Base-by-base conservation (phyloP, 2,888 invertebrate genomes). In the Abrostola triplasia region DNA sequence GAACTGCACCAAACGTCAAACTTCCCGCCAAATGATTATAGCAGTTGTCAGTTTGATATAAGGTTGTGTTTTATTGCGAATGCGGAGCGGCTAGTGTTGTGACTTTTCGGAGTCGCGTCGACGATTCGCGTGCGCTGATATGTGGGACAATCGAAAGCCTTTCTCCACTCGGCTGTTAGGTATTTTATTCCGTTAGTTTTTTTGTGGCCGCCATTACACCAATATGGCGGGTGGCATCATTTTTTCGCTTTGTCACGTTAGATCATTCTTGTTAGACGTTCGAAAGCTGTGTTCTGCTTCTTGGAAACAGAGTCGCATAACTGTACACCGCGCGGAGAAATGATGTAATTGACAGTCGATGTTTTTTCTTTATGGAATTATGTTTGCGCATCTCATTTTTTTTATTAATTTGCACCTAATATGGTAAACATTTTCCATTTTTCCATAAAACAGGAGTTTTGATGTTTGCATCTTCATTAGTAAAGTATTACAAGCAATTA, bases 111-210 rank as follows among this genome's bases (percentile, higher is more conserved):
- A 83, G 89, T 88, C 86, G 89, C 85, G 84, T 58, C 68, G 78
- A 70, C 84, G 86, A 88, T 90, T 92, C 91, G 94, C 93, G 91
- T 93, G 93, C 89, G 80, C 87, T 88, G 90, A 91, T 92, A 94
- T 90, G 93, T 94, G 88, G 94, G 93, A 92, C 94, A 94, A 94
- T 92, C 94, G 94, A 94, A 94, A 94, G 94, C 94, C 94, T 94
- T 94, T 94, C 94, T 94, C 94, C 91, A 88, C 85, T 86, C 84
- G 88, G 88, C 85, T 87, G 92, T 90, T 93, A 92, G 92, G 91
- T 90, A 94, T 94, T 94, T 94, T 93, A 92, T 94, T 90, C 94
- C 93, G 94, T 94, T 94, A 94, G 91, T 93, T 93, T 94, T 93
- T 94, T 93, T 90, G 92, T 91, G 90, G 91, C 89, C 87, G 92